Evolutionary conservation across 2,888 invertebrate genomes (phyloP).

Genomic region (Rotaria magnacalcarata): DNA sequence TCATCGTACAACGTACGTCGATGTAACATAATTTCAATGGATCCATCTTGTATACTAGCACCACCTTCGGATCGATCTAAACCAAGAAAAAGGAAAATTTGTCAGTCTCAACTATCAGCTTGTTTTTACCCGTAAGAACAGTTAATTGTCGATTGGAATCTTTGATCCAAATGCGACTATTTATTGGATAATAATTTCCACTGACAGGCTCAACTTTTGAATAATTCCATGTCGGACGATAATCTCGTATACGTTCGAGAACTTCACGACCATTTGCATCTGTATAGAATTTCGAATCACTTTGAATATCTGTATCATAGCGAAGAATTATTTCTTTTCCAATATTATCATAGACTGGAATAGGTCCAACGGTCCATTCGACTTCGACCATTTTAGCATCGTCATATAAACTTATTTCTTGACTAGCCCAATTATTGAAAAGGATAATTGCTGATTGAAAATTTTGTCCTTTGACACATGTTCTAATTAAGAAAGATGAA

Average conservation of each 20-base stretch:
- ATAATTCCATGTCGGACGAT: slow-evolving; percentile 67
- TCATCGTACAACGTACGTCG: slow-evolving; percentile 79
- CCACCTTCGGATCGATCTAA: slow-evolving; percentile 60
- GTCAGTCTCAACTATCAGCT: not conserved
- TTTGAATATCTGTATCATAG: slow-evolving; percentile 64
- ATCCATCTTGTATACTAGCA: slow-evolving; percentile 54
- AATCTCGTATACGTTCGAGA: slow-evolving; percentile 57
- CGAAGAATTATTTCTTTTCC: slow-evolving; percentile 79
- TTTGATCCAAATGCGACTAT: slow-evolving; percentile 68
- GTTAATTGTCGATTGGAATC: slow-evolving; percentile 45
- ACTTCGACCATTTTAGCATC: slow-evolving; percentile 60
- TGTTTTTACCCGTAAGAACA: not conserved
- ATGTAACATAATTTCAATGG: slow-evolving; percentile 66
- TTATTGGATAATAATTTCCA: slow-evolving; percentile 88
- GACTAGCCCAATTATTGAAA: slow-evolving; percentile 65
- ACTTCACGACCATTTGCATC: slow-evolving; percentile 88
- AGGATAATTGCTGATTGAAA: slow-evolving; percentile 73
- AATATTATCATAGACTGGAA: slow-evolving; percentile 60
- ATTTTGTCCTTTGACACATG: slow-evolving; percentile 54
- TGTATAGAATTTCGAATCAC: slow-evolving; percentile 65
- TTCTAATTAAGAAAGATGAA: not conserved
- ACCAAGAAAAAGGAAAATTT: not conserved
- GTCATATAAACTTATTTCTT: slow-evolving; percentile 54
- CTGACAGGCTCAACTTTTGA: slow-evolving; percentile 56
- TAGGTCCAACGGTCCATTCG: slow-evolving; percentile 60